Evolutionary conservation across 2,113 vertebrate species (phyloP), one percentile per base, ranked within the genome.

Genomic region (Ailuropoda melanoleuca): DNA sequence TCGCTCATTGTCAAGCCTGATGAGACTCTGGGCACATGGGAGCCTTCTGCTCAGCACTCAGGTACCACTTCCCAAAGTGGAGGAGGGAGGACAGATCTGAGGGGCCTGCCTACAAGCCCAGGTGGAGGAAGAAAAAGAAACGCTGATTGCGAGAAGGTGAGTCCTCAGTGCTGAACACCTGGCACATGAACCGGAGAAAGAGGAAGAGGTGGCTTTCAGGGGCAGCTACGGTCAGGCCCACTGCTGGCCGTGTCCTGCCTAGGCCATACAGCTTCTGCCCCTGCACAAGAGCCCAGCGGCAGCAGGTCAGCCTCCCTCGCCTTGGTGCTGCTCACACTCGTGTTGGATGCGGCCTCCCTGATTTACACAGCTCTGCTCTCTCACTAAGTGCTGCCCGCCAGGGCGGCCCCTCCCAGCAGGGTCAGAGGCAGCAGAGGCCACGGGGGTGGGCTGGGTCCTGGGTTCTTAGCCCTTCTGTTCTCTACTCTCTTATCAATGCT

Each of bases 281-380:
- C 46, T 48, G 66, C 46, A 64, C 19, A 14, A 77, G 90, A 64
- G 37, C 50, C 50, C 39, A 31, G 81, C 75, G 26, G 64, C 15
- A 1, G 0, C 0, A 2, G 17, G 11, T 48, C 37, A 34, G 88
- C 39, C 26, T 11, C 17, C 62, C 4, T 58, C 0, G 0, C 37
- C 70, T 58, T 0, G 1, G 50, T 8, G 12, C 8, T 2, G 1
- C 29, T 60, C 75, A 24, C 0, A 0, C 23, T 48, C 48, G 24
- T 0, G 1, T 17, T 19, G 43, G 81, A 50, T 0, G 4, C 66
- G 0, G 86, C 23, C 74, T 64, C 58, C n/a, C 4, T 17, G 13
- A 55, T 37, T 1, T 62, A 23, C 3, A 14, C 1, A 26, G 1
- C 24, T 75, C 43, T 2, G 10, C 34, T 23, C 26, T 37, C 87